Conservation (phyloP, 2,888 invertebrate genomes). For the Dryadula phaetusa region DNA sequence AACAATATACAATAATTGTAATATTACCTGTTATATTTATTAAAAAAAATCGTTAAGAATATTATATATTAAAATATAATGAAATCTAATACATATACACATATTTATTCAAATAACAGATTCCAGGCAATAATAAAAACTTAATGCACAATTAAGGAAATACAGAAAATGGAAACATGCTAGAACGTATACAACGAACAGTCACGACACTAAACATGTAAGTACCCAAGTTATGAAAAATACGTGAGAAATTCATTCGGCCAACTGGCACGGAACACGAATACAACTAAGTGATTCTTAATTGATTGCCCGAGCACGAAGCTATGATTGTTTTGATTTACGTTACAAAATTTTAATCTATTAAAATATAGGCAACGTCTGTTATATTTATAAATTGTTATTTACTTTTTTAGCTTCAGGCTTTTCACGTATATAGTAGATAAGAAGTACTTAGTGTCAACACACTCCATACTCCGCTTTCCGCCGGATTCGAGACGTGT, state of each 20-base stretch:
- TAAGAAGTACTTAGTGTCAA: too few relatives aligned
- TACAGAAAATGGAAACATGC: not conserved
- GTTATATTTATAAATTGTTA: not conserved
- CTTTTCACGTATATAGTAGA: too few relatives aligned
- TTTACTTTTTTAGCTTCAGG: not conserved
- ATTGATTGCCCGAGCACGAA: slow-evolving; percentile 11
- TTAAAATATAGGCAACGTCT: not conserved
- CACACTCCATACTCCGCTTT: too few relatives aligned
- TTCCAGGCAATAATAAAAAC: not conserved
- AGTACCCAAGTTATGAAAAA: slow-evolving; percentile 5
- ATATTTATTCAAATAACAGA: not conserved
- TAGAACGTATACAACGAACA: not conserved
- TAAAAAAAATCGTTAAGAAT: too few relatives aligned
- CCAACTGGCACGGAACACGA: slow-evolving; percentile 5
- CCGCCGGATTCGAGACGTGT: too few relatives aligned
- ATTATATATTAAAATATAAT: too few relatives aligned
- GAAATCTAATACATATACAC: too few relatives aligned
- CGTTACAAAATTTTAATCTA: not conserved
- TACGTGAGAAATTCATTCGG: slow-evolving; percentile 10
- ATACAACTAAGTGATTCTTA: slow-evolving; percentile 10
- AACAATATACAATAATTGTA: too few relatives aligned
- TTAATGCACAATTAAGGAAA: not conserved
- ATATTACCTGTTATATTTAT: too few relatives aligned
- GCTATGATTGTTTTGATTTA: slow-evolving; percentile 1
- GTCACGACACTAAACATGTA: not conserved